These are phyloP conservation scores for Neosilurus mollespiculum DNA, from an alignment of 2,797 vertebrate species.

Conservation along the genomic window DNA sequence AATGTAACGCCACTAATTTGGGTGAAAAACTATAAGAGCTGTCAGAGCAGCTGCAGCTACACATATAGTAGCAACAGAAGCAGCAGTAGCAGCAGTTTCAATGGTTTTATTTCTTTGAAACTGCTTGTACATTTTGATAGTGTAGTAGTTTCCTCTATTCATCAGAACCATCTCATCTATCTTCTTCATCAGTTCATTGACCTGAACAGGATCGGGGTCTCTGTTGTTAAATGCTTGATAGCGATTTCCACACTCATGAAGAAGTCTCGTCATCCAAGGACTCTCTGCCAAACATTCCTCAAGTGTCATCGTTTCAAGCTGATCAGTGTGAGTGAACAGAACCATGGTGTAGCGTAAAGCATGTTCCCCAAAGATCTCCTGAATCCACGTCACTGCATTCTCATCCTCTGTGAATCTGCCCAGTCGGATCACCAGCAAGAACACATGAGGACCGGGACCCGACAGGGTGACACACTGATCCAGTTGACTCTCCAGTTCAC, in stretches of 20 bases:
- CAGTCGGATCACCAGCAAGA: too few relatives aligned
- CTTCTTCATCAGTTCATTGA: slow-evolving; percentile 31
- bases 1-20: too few relatives aligned
- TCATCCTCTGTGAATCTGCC: too few relatives aligned
- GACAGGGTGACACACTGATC: slow-evolving; percentile 37
- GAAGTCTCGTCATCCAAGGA: neutral
- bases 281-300: neutral
- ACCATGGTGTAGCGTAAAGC: too few relatives aligned
- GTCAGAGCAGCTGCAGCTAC: too few relatives aligned
- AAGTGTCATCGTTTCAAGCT: neutral
- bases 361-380: too few relatives aligned
- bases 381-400: too few relatives aligned
- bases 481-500: slow-evolving; percentile 29
- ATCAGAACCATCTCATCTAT: slow-evolving; percentile 6
- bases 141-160: neutral
- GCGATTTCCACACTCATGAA: slow-evolving; percentile 9
- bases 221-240: slow-evolving; percentile 29
- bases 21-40: too few relatives aligned
- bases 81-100: too few relatives aligned
- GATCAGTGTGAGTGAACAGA: slow-evolving; percentile 27
- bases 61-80: too few relatives aligned
- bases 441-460: slow-evolving; percentile 44
- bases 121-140: neutral
- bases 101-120: neutral
- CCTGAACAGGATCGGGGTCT: neutral